Evolutionary conservation across 2,797 vertebrate species (phyloP), one percentile per base, ranked within the genome.

Genomic region (Labroides dimidiatus): DNA sequence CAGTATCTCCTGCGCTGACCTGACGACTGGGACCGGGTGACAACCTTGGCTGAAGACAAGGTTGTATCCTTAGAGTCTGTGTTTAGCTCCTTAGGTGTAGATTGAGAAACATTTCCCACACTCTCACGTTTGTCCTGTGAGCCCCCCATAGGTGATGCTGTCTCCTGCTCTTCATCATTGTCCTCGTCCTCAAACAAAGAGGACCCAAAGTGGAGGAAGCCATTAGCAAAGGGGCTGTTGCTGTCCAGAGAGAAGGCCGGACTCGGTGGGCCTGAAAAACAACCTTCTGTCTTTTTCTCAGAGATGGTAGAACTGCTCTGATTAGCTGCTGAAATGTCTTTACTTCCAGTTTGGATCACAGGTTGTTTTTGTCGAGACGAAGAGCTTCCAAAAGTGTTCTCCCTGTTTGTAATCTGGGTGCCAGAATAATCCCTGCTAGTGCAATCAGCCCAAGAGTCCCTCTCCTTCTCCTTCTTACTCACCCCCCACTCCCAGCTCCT

Each of bases 171-270:
- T 33, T 81, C 85, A 0, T 80, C 53, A 11, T 86, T 81, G 39
- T 93, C 91, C 0, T 94, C 92, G 8, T 93, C 93, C 72, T 93
- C 94, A 36, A 94, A 94, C 77, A 94, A 75, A 69, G 93, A 92
- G 1, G 94, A 95, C n/a, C 94, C 93, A 50, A 95, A 95, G 74
- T 94, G 94, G 33, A 95, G 90, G 66, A 92, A 87, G 54, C 93
- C 93, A 4, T 95, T 95, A 1, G 91, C 91, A 16, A 94, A 92
- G 1, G 94, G 89, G 70, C 93, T 94, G 90, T 86, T 93, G 60
- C 91, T 93, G 15, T 93, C 93, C 1, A 94, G 87, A 57, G 93
- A 94, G 71, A 94, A 94, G 37, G 93, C 93, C 0, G 93, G 93
- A 68, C 93, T 94, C 0, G 93, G 91, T 0, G 93, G 93, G 44